A percentile compares a stretch with the other conserved stretches of the same genome.
Conservation (phyloP, 1,140 invertebrate genomes). For the Dreissena rostriformis region DNA sequence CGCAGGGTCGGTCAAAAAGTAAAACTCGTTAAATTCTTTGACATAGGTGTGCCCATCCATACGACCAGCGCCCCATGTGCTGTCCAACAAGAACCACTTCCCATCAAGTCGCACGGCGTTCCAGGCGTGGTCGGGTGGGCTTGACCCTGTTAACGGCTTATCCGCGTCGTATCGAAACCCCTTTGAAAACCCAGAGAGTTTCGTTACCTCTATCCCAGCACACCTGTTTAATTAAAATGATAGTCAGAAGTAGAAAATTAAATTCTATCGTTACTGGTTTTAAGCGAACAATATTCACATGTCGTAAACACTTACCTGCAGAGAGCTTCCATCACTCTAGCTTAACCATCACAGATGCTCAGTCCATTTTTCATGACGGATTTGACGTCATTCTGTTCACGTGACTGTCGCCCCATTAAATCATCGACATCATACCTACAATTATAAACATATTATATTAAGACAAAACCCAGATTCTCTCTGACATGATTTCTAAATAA, state of each 20-base stretch:
- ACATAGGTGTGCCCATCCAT: conserved; percentile 46
- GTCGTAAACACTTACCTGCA: conserved; percentile 45
- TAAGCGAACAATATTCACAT: no score
- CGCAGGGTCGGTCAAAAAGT: conserved; percentile 83
- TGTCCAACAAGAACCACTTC: conserved; percentile 70
- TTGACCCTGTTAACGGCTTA: conserved; percentile 95
- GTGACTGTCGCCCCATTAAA: no score
- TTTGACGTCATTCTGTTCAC: neutral
- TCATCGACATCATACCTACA: no score
- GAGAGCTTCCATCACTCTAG: conserved; percentile 36
- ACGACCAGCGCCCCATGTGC: conserved; percentile 81
- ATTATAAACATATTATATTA: no score
- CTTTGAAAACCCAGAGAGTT: conserved; percentile 92
- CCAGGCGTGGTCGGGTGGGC: conserved; percentile 82
- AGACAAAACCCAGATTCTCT: no score
- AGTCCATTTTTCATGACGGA: no score
- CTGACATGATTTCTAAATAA: no score
- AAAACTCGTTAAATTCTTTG: conserved; percentile 68
- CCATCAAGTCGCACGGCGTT: conserved; percentile 62
- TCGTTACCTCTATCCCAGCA: conserved; percentile 41
- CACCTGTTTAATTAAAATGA: conserved; percentile 19
- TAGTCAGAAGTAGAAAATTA: no score
- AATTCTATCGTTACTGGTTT: no score
- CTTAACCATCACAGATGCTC: no score
- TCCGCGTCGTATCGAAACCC: conserved; percentile 97